A percentile compares a stretch with the other conserved stretches of the same genome.
These are phyloP conservation scores for Cotesia glomerata DNA, from an alignment of 1,140 invertebrate species.

Conservation along the genomic window DNA sequence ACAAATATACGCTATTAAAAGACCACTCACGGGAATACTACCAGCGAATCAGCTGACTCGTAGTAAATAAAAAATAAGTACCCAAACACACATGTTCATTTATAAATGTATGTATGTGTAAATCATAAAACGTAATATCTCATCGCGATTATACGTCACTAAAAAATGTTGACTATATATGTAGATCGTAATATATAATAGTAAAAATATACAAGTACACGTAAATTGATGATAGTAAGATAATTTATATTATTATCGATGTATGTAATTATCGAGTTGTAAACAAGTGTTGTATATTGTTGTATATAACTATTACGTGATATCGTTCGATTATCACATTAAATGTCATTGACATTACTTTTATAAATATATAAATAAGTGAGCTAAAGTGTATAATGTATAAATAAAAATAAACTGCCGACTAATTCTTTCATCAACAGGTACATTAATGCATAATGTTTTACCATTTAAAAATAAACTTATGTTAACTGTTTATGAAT, in stretches of 20 bases:
- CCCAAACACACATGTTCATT: background rate
- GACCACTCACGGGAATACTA: slow-evolving; percentile 29
- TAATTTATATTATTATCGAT: background rate
- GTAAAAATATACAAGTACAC: background rate
- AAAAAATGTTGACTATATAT: background rate
- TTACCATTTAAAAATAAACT: too few relatives aligned
- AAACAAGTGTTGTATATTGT: background rate
- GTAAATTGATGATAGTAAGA: background rate
- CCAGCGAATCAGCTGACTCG: background rate
- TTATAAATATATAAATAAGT: background rate
- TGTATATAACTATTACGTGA: background rate
- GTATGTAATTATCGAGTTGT: background rate
- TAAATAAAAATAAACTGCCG: too few relatives aligned
- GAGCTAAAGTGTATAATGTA: too few relatives aligned
- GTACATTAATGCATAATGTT: too few relatives aligned
- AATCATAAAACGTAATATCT: background rate
- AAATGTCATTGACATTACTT: background rate
- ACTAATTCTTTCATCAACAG: too few relatives aligned
- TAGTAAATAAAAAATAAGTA: background rate
- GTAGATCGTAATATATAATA: background rate
- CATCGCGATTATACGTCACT: background rate
- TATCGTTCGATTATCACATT: background rate
- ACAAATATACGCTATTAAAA: slow-evolving; percentile 40
- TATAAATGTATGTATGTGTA: too few relatives aligned
- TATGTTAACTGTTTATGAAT: background rate